phyloP scores from a whole-genome alignment of 2,797 vertebrate species.

The Lacerta agilis region DNA sequence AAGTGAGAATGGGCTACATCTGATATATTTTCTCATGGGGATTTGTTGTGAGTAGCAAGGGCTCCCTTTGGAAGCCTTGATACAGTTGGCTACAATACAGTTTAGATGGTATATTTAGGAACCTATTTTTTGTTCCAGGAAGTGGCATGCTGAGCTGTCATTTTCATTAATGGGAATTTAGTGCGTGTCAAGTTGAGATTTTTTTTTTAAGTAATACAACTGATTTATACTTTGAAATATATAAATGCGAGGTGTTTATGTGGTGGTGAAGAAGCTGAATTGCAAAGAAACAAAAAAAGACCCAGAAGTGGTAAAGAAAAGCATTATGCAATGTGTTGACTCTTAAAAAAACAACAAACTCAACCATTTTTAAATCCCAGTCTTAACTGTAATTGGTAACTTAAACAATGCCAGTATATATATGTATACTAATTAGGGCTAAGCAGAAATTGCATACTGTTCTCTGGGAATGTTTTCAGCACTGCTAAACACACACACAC shows the following conservation, averaged over 20 bases:
- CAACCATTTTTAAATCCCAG: conserved; percentile 53
- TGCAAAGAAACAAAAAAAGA: conserved; percentile 53
- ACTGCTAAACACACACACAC: neutral
- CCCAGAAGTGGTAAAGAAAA: conserved; percentile 47
- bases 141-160: conserved; percentile 67
- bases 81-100: conserved; percentile 71
- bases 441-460: neutral
- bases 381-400: conserved; percentile 41
- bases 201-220: conserved; percentile 70
- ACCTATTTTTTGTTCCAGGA: conserved; percentile 65
- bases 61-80: conserved; percentile 64
- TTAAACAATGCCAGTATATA: conserved; percentile 63
- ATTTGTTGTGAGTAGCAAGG: conserved; percentile 56
- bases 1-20: conserved; percentile 9
- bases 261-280: conserved; percentile 63
- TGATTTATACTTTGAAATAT: conserved; percentile 63
- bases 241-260: conserved; percentile 68
- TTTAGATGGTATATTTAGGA: conserved; percentile 70
- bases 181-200: conserved; percentile 70
- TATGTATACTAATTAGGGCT: neutral
- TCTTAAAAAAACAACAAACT: neutral
- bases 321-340: neutral
- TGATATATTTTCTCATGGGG: conserved; percentile 60
- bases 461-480: neutral
- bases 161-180: conserved; percentile 76